phyloP scores from a whole-genome alignment of 2,113 vertebrate genomes.

The Chionis minor region DNA sequence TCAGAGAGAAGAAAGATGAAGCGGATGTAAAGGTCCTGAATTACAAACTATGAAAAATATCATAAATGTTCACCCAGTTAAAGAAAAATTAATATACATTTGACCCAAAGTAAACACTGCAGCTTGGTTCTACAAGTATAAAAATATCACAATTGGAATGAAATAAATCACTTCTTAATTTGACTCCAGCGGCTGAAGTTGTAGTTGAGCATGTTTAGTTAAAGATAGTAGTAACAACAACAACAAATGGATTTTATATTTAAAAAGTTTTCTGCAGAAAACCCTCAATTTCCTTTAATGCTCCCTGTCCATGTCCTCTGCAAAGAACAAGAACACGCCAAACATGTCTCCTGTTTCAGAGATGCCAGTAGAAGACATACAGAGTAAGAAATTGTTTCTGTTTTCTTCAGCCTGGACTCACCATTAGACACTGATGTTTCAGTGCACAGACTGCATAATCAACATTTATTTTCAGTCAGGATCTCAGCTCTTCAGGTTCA shows the following conservation, averaged over 20 bases:
- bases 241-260: not conserved
- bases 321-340: not conserved
- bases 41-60: not conserved
- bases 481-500: not conserved
- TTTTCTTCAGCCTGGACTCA: not conserved
- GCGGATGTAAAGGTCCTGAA: not conserved
- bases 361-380: not conserved
- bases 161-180: not conserved
- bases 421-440: not conserved
- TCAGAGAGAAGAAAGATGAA: not conserved
- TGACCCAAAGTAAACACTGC: not conserved
- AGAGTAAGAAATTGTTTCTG: not conserved
- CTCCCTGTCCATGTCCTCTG: not conserved
- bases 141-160: not conserved
- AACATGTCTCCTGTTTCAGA: not conserved
- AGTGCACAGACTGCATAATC: not conserved
- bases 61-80: not conserved
- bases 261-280: not conserved
- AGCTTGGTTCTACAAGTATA: not conserved
- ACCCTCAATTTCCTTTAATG: not conserved
- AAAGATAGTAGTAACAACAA: not conserved
- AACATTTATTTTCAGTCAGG: not conserved
- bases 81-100: not conserved
- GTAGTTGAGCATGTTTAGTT: not conserved
- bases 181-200: not conserved